Evolutionary conservation across 2,888 invertebrate genomes (phyloP).

Genomic region (Gordius sp.): DNA sequence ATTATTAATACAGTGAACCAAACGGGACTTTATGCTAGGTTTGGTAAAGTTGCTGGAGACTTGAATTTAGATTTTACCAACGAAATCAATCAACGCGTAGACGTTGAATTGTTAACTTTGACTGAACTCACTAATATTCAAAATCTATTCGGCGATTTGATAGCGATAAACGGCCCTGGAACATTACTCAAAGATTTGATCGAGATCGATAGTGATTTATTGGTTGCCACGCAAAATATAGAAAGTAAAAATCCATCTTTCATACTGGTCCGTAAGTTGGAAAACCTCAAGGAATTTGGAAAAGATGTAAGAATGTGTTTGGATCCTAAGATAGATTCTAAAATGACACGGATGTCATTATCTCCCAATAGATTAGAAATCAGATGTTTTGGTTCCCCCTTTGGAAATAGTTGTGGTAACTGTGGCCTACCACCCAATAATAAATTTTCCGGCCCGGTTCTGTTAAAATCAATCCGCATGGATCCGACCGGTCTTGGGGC

Average conservation of each 20-base stretch:
- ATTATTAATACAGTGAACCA: too few relatives aligned
- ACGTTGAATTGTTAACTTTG: background rate
- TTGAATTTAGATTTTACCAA: background rate
- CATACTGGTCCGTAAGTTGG: background rate
- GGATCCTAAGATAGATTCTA: background rate
- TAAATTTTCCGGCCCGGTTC: background rate
- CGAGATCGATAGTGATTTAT: background rate
- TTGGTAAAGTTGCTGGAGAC: background rate
- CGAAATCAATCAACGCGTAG: background rate
- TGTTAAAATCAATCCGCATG: background rate
- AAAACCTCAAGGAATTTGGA: too few relatives aligned
- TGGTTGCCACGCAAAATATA: background rate
- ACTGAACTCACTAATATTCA: background rate
- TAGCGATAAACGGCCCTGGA: background rate
- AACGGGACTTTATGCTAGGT: background rate
- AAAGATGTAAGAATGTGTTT: background rate
- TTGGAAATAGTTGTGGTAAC: slow-evolving; percentile 1
- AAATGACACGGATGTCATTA: background rate
- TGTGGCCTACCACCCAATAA: background rate
- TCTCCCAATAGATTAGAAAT: background rate
- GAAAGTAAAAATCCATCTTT: slow-evolving; percentile 5
- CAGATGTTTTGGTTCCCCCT: slow-evolving; percentile 6
- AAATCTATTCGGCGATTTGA: background rate
- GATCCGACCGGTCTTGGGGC: background rate
- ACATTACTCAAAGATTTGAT: background rate